Base-by-base conservation (phyloP, 1,140 invertebrate species). In the Drosophila trapezifrons region DNA sequence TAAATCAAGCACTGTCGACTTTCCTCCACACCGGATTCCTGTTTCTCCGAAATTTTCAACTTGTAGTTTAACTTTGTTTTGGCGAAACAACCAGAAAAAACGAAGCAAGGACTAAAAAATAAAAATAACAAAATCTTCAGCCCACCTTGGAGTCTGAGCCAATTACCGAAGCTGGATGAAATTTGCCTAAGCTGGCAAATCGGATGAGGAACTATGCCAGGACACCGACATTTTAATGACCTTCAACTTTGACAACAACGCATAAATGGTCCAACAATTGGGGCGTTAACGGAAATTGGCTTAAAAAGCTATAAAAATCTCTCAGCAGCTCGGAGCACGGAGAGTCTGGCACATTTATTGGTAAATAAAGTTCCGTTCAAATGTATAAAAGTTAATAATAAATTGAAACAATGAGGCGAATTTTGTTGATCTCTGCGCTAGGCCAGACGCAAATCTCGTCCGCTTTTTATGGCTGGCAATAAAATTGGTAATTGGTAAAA, bases 231-330 rank as follows among this genome's bases (percentile, higher is more conserved):
- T 80, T 89, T 87, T 87, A 83, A 89, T 87, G 83, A 70, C 83
- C 83, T 70, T 77, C 47, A 75, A 70, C 67, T 85, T 69, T 75
- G 66, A 80, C 81, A 83, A 84, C 54, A 79, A 62, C 62, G 69
- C 55, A 80, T 69, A 66, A 85, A 67, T 75, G 76, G 62, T 37
- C 27, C 78, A 86, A 57, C 78, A 85, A 85, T 71, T 60, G 67
- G 60, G 76, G 76, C 80, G 84, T 83, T 89, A 89, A 87, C 80
- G 84, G 77, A 89, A 84, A 89, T 89, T 89, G 84, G 84, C 84
- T 89, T 89, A 89, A 89, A 78, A 84, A 62, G 77, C 70, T 58
- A 89, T 89, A 89, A 84, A 89, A 87, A 70, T 76, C 45, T 35
- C 65, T 9, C 51, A 40, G 47, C 42, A 17, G 22, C 40, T n/a